Percentiles rank a stretch among this genome's conserved stretches.
These are phyloP conservation scores for Morpho deidamia DNA, from an alignment of 2,888 invertebrate genomes.

Conservation along the genomic window DNA sequence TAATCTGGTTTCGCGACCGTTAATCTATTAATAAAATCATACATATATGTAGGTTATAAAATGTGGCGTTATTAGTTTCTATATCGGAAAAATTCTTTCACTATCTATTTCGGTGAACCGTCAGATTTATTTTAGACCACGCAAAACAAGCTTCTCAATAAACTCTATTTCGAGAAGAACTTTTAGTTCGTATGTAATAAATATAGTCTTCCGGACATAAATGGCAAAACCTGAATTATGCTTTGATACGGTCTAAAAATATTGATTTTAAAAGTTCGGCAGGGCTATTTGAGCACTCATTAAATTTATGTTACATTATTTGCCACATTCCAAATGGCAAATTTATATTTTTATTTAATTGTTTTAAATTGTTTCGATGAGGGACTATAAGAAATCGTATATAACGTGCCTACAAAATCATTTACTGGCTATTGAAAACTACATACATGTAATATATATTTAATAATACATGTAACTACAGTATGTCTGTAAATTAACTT, in stretches of 20 bases:
- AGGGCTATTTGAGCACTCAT: constrained; percentile 30
- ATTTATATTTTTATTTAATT: background rate
- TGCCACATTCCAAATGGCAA: constrained; percentile 31
- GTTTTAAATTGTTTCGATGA: no score
- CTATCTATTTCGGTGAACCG: constrained; percentile 22
- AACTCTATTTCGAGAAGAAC: constrained; percentile 34
- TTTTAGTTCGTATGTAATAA: constrained; percentile 35
- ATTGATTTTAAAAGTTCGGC: constrained; percentile 33
- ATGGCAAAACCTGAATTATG: constrained; percentile 45
- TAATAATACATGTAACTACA: background rate
- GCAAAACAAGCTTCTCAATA: constrained; percentile 32
- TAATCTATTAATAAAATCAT: no score
- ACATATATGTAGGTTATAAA: background rate
- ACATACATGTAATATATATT: background rate
- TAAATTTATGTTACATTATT: constrained; percentile 16
- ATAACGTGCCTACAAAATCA: no score
- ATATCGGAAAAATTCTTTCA: constrained; percentile 8
- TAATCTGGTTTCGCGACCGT: no score
- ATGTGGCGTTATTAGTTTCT: background rate
- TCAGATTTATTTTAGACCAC: constrained; percentile 27
- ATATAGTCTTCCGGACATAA: constrained; percentile 40
- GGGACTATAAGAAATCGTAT: no score
- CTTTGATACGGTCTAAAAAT: constrained; percentile 44
- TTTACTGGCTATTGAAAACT: background rate
- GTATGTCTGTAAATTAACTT: no score